Percentiles rank a stretch among this genome's conserved stretches.
Evolutionary conservation across 2,888 invertebrate genomes (phyloP).

Genomic region (Plutella xylostella): DNA sequence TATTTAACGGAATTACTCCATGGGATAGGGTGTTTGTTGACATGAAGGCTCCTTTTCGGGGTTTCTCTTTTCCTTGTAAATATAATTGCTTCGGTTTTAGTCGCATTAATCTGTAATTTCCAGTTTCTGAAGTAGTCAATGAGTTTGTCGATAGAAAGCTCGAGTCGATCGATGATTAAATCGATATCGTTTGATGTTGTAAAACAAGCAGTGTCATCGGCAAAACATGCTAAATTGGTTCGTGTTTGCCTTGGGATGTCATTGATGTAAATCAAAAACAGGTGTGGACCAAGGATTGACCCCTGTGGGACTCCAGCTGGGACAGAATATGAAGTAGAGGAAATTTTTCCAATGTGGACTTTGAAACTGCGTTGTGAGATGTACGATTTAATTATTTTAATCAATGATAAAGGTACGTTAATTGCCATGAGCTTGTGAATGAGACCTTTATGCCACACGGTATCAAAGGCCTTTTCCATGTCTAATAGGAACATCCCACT

Average conservation of each 20-base stretch:
- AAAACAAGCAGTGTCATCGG: slow-evolving; percentile 13
- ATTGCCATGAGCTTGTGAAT: not conserved
- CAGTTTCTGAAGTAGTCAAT: slow-evolving; percentile 7
- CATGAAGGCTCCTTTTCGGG: not conserved
- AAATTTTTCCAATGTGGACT: not conserved
- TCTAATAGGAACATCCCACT: not conserved
- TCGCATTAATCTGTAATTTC: slow-evolving; percentile 11
- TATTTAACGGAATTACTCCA: slow-evolving; percentile 7
- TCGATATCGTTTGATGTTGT: slow-evolving; percentile 8
- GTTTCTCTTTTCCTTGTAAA: not conserved
- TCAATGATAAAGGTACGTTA: not conserved
- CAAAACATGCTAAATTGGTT: slow-evolving; percentile 10
- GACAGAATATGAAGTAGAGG: not conserved
- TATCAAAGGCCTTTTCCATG: not conserved
- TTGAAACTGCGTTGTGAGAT: not conserved
- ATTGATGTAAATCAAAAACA: slow-evolving; percentile 9
- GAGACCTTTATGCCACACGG: slow-evolving; percentile 1
- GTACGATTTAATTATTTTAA: slow-evolving; percentile 1
- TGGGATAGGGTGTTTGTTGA: not conserved
- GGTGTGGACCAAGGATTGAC: slow-evolving; percentile 11
- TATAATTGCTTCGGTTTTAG: slow-evolving; percentile 8
- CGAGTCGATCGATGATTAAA: slow-evolving; percentile 6
- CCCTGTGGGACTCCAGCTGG: slow-evolving; percentile 6
- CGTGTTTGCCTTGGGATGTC: slow-evolving; percentile 4
- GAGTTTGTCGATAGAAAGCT: slow-evolving; percentile 5